Evolutionary conservation across 2,797 vertebrate species (phyloP), one percentile per base, ranked within the genome.

Genomic region (Ispidina lecontei): DNA sequence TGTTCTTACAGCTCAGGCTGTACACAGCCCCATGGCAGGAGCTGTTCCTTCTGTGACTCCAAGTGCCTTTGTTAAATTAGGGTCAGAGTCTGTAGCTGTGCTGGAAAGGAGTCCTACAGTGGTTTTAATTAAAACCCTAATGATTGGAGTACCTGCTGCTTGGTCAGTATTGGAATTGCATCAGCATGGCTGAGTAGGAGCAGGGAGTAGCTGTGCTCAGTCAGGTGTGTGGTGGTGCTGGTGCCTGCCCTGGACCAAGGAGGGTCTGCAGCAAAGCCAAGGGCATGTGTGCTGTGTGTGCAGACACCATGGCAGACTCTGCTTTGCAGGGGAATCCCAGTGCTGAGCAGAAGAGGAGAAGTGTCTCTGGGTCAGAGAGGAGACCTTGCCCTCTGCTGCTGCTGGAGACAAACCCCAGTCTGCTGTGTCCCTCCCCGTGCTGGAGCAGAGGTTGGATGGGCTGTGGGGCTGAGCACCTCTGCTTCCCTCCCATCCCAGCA

Each of bases 301-400:
- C 33, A 33, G 33, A 7, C 7, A 4, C 0, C 19, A 7, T 0
- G 1, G 1, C 28, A 81, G 55, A 44, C 5, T 10, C 23, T 74
- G 15, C 29, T 72, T 69, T 31, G 1, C 17, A 13, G 31, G 18
- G 16, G 4, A 5, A 14, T 64, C 6, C 4, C 18, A 5, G 20
- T 28, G 33, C 72, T 10, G 13, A 52, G 55, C 55, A 72, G 58
- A 33, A 5, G 28, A 20, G 43, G 59, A 29, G n/a, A 12, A 59
- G 16, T 16, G 6, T 25, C 69, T 37, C 55, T 72, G 33, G 74
- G 10, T 26, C 18, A 8, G 64, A 80, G 23, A 76, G 35, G 11
- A 67, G 14, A 59, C 18, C 3, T 70, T 62, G 43, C 17, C 47
- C 19, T 7, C 8, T 49, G 7, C 21, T 89, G 41, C 33, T 72